Percentiles rank a stretch among this genome's conserved stretches.
phyloP scores from a whole-genome alignment of 2,113 vertebrate species.

The Indicator indicator region DNA sequence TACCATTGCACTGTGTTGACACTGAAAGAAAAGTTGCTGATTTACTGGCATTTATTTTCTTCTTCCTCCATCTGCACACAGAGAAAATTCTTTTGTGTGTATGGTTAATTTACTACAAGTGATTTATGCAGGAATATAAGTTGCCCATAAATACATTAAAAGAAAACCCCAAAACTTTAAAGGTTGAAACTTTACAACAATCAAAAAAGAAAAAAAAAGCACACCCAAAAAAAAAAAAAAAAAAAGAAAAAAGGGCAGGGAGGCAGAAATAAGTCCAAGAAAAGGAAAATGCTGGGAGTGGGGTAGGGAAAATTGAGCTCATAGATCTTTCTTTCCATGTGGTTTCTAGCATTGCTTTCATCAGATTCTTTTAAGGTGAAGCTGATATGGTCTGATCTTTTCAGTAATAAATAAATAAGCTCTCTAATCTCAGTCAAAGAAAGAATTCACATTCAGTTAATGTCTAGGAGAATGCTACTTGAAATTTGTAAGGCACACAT shows the following conservation, averaged over 20 bases:
- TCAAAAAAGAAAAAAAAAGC: neutral
- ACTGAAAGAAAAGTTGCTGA: neutral
- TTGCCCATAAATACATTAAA: neutral
- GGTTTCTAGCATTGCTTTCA: neutral
- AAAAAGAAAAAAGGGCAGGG: neutral
- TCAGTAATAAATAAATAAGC: neutral
- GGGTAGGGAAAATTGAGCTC: neutral
- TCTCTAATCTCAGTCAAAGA: neutral
- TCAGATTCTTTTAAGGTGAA: neutral
- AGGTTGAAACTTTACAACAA: neutral
- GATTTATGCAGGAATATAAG: neutral
- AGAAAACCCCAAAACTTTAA: neutral
- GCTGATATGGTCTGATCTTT: neutral
- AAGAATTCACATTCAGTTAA: neutral
- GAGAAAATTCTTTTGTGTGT: neutral
- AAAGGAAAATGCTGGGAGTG: neutral
- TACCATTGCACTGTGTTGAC: neutral
- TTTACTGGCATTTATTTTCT: neutral
- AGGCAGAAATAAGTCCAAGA: neutral
- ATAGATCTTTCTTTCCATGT: neutral
- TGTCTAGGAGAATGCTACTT: neutral
- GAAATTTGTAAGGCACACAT: neutral
- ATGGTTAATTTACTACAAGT: neutral
- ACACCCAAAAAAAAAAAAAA: neutral
- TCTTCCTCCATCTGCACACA: neutral